Conservation (phyloP, 2,888 invertebrate genomes). For the Pheosia tremula region DNA sequence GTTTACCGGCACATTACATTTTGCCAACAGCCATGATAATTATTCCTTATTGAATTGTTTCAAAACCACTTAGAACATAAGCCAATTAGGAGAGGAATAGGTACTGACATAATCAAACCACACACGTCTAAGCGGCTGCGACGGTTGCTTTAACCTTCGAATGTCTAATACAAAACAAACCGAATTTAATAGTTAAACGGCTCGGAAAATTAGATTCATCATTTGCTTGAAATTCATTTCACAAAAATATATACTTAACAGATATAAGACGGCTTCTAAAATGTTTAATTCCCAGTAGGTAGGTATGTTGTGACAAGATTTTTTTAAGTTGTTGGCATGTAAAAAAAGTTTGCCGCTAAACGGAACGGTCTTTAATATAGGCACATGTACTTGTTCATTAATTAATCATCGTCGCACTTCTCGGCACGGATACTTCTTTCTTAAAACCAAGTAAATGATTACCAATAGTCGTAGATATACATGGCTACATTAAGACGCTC, state of each 20-base stretch:
- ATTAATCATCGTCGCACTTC: too few species aligned
- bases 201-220: not conserved
- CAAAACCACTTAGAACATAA: constrained; percentile 19
- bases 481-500: not conserved
- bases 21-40: not conserved
- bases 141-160: not conserved
- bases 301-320: too few species aligned
- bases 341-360: too few species aligned
- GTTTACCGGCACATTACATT: not conserved
- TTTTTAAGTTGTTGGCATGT: too few species aligned
- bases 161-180: not conserved
- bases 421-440: too few species aligned
- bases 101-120: constrained; percentile 27
- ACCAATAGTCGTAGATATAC: too few species aligned
- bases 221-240: not conserved
- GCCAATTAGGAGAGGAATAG: constrained; percentile 25
- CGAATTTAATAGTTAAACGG: not conserved
- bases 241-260: not conserved
- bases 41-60: not conserved
- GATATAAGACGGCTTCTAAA: too few species aligned
- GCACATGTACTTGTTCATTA: too few species aligned
- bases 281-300: too few species aligned
- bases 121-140: not conserved
- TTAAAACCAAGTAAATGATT: too few species aligned
- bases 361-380: too few species aligned